Base-by-base conservation (phyloP, 2,113 vertebrate species). In the Spheniscus mendiculus region DNA sequence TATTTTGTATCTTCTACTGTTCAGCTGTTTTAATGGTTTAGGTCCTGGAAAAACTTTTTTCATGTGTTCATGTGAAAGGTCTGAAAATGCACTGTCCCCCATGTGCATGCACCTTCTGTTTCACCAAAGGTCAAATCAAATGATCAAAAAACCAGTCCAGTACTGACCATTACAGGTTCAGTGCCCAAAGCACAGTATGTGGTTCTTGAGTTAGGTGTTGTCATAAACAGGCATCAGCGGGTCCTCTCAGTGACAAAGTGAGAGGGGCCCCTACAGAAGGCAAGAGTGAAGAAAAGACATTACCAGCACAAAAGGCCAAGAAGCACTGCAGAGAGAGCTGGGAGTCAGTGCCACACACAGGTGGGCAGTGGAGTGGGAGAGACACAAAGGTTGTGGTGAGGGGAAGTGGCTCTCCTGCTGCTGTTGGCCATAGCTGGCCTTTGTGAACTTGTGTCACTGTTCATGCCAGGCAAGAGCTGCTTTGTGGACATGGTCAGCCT, bases 151-250 rank as follows among this genome's bases (percentile, higher is more conserved):
- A 13, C 1, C 45, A 7, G 0, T 11, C n/a, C 65, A 32, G 47
- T 2, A 0, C 49, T 92, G 86, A 8, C 18, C 12, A 0, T 22
- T 11, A 11, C n/a, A 45, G 56, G 27, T 42, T 34, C 1, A 0
- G 52, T n/a, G 55, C 59, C 66, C 78, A n/a, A 23, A 63, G 59
- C 78, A 23, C 11, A 0, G 15, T 2, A 4, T 20, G 38, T 11
- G 40, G 30, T 65, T 30, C 42, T 58, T 12, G 15, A 71, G 42
- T 36, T 40, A n/a, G 59, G 42, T 38, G 17, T 4, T 47, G 16
- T 27, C 77, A 10, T 4, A 10, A 36, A 11, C 10, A 32, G 67
- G 27, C 55, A 26, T n/a, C 49, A 56, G 27, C 50, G 18, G 15
- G 5, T 72, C 21, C 32, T 61, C 23, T 63, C 26, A 25, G 56